Evolutionary conservation across 2,113 vertebrate genomes (phyloP), one percentile per base, ranked within the genome.

Genomic region (Dendropsophus ebraccatus): DNA sequence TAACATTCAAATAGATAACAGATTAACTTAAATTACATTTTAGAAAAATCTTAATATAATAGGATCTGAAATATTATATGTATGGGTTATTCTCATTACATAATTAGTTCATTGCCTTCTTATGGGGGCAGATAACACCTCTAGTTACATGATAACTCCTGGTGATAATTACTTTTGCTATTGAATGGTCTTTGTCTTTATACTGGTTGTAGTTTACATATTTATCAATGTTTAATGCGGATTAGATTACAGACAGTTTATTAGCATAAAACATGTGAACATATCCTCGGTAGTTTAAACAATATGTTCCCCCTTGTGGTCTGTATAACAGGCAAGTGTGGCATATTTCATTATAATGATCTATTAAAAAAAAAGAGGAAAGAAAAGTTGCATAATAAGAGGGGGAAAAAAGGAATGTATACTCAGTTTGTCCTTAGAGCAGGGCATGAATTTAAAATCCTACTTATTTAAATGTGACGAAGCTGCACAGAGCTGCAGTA

Each of bases 21-120:
- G 3, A 56, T 56, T 19, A 21, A 10, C 65, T 67, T 70, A 70
- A 75, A 50, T 75, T 75, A 74, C 73, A 75, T 75, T 28, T 8
- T 12, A 5, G 23, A n/a, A 50, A n/a, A 28, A 4, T 2, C 8
- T 2, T 8, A 49, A 75, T 28, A 10, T 28, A 75, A 0, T 47
- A 12, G 25, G 23, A 50, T 10, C 21, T 50, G 45, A n/a, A 50
- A 50, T 25, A 28, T 74, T 28, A 75, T 75, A 75, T 75, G n/a
- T 50, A 41, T 75, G 8, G 37, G 45, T 2, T 25, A 47, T 74
- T 74, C 41, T 14, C 23, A 75, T 75, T 47, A 75, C 8, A 49
- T 75, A 50, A 75, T 75, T 49, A n/a, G 11, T 75, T 8, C 14
- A 50, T 49, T 75, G 5, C 23, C 17, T 62, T 45, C 28, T 62